These are phyloP conservation scores for Oophaga sylvatica DNA, from an alignment of 2,797 vertebrate genomes.

Conservation along the genomic window DNA sequence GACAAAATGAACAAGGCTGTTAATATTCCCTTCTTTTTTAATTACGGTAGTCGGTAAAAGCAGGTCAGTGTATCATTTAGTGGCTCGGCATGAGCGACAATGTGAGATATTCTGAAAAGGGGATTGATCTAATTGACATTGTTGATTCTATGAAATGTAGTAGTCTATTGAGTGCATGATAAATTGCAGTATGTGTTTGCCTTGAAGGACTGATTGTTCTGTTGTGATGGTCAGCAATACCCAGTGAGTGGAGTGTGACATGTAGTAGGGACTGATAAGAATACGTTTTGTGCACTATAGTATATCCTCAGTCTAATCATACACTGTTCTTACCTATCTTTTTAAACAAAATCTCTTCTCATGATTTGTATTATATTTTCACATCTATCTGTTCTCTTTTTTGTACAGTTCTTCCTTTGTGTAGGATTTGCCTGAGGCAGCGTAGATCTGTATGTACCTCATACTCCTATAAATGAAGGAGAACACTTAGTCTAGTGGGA, in stretches of 20 bases:
- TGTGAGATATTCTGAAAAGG: not conserved
- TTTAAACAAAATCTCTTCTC: constrained; percentile 36
- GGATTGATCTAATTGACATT: not conserved
- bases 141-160: constrained; percentile 13
- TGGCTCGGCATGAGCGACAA: not conserved
- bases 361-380: constrained; percentile 33
- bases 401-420: constrained; percentile 44
- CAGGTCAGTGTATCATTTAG: not conserved
- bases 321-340: not conserved
- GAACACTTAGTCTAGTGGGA: constrained; percentile 71
- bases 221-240: constrained; percentile 3
- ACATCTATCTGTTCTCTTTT: constrained; percentile 45
- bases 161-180: not conserved
- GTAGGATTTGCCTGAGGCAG: constrained; percentile 73
- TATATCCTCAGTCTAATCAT: not conserved
- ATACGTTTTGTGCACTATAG: not conserved
- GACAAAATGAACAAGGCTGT: too few species aligned
- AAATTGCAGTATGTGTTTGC: not conserved
- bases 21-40: too few species aligned
- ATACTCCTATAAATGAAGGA: constrained; percentile 74
- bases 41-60: too few species aligned
- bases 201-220: not conserved
- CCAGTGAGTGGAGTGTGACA: not conserved
- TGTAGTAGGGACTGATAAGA: not conserved
- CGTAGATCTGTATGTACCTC: constrained; percentile 72